A percentile compares a stretch with the other conserved stretches of the same genome.
Conservation (phyloP, 2,113 vertebrate species). For the Istiophorus platypterus region DNA sequence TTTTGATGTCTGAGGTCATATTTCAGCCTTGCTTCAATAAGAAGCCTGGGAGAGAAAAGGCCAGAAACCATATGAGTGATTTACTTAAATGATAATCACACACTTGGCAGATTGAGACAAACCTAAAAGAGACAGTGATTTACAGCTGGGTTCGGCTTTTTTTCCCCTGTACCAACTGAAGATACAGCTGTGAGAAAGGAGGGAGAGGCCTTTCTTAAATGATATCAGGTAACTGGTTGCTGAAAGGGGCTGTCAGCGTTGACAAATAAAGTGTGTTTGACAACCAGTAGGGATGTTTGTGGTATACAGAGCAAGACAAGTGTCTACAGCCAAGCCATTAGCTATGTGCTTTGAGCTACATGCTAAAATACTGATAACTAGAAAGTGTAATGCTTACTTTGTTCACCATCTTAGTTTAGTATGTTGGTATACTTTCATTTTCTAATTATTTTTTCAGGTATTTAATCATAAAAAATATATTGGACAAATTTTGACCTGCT, state of each 20-base stretch:
- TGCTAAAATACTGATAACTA: not conserved
- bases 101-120: conserved; percentile 46
- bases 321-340: not conserved
- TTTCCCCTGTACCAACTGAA: conserved; percentile 12
- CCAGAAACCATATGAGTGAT: conserved; percentile 39
- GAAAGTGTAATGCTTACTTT: not conserved
- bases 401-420: not conserved
- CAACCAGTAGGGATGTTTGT: not conserved
- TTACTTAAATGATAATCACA: conserved; percentile 54
- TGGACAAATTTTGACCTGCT: not conserved
- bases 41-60: conserved; percentile 31
- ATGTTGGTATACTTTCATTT: not conserved
- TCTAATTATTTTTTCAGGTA: not conserved
- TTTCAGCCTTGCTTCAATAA: conserved; percentile 40
- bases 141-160: conserved; percentile 41
- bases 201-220: conserved; percentile 15
- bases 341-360: not conserved
- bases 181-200: conserved; percentile 25
- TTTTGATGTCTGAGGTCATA: conserved; percentile 28
- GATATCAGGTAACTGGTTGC: conserved; percentile 11
- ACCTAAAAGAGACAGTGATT: conserved; percentile 45
- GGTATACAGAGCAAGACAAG: not conserved
- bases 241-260: conserved; percentile 28
- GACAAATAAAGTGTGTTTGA: conserved; percentile 39
- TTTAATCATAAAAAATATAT: not conserved